These are phyloP conservation scores for Heliconius nattereri DNA, from an alignment of 1,140 invertebrate species.

Conservation along the genomic window DNA sequence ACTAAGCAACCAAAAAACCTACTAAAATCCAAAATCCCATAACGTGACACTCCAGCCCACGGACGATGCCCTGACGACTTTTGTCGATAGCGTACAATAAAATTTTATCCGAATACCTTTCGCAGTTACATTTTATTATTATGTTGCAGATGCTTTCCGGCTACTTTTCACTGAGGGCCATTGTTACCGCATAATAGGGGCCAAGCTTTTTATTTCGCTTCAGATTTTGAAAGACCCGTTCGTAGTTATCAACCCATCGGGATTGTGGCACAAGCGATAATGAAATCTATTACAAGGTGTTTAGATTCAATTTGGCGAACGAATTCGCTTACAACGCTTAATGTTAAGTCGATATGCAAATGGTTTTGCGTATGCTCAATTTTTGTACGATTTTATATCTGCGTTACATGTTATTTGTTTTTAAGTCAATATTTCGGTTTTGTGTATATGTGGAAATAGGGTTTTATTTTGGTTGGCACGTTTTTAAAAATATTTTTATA, in stretches of 20 bases:
- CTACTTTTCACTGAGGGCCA: constrained; percentile 66
- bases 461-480: neutral
- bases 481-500: neutral
- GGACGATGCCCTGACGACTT: constrained; percentile 30
- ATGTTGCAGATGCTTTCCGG: constrained; percentile 75
- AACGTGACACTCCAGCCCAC: neutral
- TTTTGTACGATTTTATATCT: constrained; percentile 26
- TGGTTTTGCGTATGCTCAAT: constrained; percentile 43
- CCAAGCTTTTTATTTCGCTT: constrained; percentile 74
- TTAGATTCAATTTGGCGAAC: constrained; percentile 34
- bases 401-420: constrained; percentile 25
- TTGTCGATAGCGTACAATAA: constrained; percentile 73
- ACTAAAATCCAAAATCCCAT: neutral
- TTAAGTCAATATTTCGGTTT: constrained; percentile 2
- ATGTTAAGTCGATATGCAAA: constrained; percentile 44
- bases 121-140: constrained; percentile 79
- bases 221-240: constrained; percentile 62
- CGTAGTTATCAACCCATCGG: constrained; percentile 48
- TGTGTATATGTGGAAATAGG: neutral
- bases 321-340: constrained; percentile 19
- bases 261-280: constrained; percentile 45
- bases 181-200: constrained; percentile 72
- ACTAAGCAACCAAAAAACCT: neutral
- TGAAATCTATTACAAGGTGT: constrained; percentile 36
- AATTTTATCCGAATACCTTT: constrained; percentile 77